A percentile compares a stretch with the other conserved stretches of the same genome.
Conservation (phyloP, 2,797 vertebrate genomes). For the Oceanodroma leucorhoa region DNA sequence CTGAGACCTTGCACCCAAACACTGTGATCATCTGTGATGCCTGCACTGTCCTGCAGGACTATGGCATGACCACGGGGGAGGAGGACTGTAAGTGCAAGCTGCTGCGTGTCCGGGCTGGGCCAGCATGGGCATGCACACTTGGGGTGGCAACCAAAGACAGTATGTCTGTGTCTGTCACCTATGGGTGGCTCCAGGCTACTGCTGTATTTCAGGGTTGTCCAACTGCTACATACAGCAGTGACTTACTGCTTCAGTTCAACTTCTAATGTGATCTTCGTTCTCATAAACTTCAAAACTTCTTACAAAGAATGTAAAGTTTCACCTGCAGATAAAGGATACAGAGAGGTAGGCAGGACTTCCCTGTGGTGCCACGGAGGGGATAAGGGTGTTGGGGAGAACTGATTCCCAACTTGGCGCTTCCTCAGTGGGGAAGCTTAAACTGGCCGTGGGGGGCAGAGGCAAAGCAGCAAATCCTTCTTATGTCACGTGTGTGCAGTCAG, state of each 20-base stretch:
- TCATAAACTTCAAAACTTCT: background rate
- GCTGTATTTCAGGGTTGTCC: background rate
- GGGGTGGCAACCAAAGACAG: background rate
- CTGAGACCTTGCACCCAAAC: background rate
- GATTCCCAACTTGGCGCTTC: background rate
- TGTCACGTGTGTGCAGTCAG: accelerated
- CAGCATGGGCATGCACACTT: too few relatives aligned
- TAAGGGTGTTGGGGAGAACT: background rate
- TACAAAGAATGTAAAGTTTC: background rate
- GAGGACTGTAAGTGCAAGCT: background rate
- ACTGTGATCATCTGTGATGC: background rate
- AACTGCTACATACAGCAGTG: background rate
- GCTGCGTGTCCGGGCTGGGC: accelerated
- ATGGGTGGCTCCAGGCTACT: background rate
- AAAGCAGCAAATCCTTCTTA: background rate
- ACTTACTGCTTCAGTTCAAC: background rate
- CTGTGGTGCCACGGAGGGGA: background rate
- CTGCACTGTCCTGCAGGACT: background rate
- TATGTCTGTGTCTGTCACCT: background rate
- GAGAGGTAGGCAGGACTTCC: background rate
- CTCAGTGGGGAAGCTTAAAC: background rate
- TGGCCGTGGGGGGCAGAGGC: background rate
- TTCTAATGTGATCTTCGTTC: background rate
- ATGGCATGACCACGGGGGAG: background rate
- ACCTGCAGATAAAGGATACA: background rate